phyloP scores from a whole-genome alignment of 2,797 vertebrate genomes.

The Acanthiza pusilla region DNA sequence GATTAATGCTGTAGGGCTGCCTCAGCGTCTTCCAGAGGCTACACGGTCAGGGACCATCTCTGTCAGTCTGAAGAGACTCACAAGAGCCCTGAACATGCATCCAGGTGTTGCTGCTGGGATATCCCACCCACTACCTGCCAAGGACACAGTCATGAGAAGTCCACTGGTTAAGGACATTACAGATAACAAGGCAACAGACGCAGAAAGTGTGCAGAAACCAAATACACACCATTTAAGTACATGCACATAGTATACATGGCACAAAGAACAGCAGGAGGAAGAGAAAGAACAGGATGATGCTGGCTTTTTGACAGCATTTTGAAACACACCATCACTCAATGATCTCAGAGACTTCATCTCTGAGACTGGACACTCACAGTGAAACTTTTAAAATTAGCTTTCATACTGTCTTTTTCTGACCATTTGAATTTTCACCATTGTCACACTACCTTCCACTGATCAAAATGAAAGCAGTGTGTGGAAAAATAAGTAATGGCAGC shows the following conservation, averaged over 20 bases:
- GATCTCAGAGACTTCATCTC: neutral
- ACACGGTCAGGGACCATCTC: rapidly evolving
- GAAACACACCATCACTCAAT: neutral
- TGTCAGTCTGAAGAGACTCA: neutral
- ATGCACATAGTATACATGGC: rapidly evolving
- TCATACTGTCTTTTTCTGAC: neutral
- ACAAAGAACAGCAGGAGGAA: neutral
- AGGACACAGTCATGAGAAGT: neutral
- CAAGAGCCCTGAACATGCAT: neutral
- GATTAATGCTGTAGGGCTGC: neutral
- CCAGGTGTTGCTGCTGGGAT: neutral
- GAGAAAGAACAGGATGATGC: neutral
- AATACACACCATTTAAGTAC: neutral
- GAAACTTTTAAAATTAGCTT: neutral
- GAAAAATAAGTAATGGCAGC: neutral
- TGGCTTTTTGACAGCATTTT: neutral
- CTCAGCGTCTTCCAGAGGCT: neutral
- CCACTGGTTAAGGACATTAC: rapidly evolving
- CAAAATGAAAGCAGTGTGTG: neutral
- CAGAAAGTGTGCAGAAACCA: neutral
- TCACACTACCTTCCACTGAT: neutral
- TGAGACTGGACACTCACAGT: neutral
- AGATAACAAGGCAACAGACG: neutral
- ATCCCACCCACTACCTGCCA: too few relatives aligned
- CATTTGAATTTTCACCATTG: neutral